A percentile compares a stretch with the other conserved stretches of the same genome.
These are phyloP conservation scores for Drosophila watanabei DNA, from an alignment of 1,140 invertebrate genomes.

Conservation along the genomic window DNA sequence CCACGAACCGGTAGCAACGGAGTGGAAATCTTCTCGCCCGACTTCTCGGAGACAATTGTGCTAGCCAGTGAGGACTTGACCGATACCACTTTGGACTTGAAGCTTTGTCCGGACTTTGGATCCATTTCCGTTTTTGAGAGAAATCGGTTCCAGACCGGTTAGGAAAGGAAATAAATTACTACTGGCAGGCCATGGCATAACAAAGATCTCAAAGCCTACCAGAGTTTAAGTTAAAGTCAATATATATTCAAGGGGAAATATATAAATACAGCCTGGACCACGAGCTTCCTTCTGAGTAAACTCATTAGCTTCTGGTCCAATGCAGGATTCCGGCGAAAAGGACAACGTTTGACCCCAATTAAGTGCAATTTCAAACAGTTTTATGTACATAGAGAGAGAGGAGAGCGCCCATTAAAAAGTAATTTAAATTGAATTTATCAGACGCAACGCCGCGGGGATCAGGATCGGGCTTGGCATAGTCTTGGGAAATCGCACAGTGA, in stretches of 20 bases:
- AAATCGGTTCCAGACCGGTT: neutral
- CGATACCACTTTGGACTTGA: neutral
- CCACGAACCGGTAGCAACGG: conserved; percentile 12
- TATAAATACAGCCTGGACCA: neutral
- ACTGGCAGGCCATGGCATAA: neutral
- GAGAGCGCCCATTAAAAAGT: conserved; percentile 66
- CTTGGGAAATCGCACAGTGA: conserved; percentile 3
- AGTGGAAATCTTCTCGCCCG: neutral
- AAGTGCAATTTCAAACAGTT: conserved; percentile 59
- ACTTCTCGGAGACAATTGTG: neutral
- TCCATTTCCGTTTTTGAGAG: conserved; percentile 6
- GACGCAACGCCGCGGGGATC: conserved; percentile 26
- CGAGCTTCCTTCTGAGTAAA: neutral
- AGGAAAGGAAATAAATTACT: neutral
- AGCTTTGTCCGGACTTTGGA: neutral
- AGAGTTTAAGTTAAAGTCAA: neutral
- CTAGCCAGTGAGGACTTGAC: neutral
- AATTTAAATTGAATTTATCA: conserved; percentile 80
- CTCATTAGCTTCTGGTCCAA: conserved; percentile 12
- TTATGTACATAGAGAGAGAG: neutral
- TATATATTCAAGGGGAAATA: neutral
- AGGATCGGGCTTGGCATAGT: conserved; percentile 26
- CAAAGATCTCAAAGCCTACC: neutral
- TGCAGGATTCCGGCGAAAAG: neutral
- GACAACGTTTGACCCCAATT: conserved; percentile 44